These are phyloP conservation scores for Eretmocerus hayati DNA, from an alignment of 2,888 invertebrate species.

Conservation along the genomic window DNA sequence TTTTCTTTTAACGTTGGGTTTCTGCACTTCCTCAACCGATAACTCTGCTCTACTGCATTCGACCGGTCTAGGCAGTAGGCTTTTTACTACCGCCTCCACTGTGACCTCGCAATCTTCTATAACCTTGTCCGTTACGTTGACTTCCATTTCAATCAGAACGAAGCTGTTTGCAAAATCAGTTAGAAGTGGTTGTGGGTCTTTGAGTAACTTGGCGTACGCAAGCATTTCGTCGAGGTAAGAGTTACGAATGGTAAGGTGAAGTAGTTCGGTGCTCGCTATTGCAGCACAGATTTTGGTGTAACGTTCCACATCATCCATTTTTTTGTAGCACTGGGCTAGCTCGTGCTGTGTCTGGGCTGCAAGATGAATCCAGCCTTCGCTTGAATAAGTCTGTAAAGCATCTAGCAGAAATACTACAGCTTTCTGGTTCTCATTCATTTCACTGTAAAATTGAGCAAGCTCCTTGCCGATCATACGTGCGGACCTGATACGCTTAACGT, in stretches of 20 bases:
- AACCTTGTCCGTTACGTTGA: conserved; percentile 52
- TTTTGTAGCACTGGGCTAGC: conserved; percentile 75
- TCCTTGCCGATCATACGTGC: conserved; percentile 85
- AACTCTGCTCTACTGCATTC: conserved; percentile 58
- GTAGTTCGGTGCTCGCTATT: conserved; percentile 68
- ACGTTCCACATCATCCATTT: conserved; percentile 69
- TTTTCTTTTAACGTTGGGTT: conserved; percentile 45
- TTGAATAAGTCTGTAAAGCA: conserved; percentile 75
- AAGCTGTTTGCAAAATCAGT: conserved; percentile 55
- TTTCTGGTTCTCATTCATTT: conserved; percentile 77
- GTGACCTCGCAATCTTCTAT: conserved; percentile 56
- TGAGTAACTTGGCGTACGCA: conserved; percentile 55
- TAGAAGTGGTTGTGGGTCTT: conserved; percentile 48
- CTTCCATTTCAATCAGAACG: conserved; percentile 50
- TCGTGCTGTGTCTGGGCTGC: conserved; percentile 78
- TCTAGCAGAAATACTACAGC: conserved; percentile 85
- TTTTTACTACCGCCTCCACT: conserved; percentile 53
- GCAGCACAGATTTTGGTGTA: conserved; percentile 73
- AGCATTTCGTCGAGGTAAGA: conserved; percentile 80
- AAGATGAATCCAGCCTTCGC: conserved; percentile 80
- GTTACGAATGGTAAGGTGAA: conserved; percentile 67
- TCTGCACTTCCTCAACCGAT: conserved; percentile 56
- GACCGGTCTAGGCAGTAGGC: conserved; percentile 60
- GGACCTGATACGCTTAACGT: conserved; percentile 72
- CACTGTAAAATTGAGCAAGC: conserved; percentile 83